Evolutionary conservation across 1,140 invertebrate species (phyloP).

Genomic region (Gryllus bimaculatus): DNA sequence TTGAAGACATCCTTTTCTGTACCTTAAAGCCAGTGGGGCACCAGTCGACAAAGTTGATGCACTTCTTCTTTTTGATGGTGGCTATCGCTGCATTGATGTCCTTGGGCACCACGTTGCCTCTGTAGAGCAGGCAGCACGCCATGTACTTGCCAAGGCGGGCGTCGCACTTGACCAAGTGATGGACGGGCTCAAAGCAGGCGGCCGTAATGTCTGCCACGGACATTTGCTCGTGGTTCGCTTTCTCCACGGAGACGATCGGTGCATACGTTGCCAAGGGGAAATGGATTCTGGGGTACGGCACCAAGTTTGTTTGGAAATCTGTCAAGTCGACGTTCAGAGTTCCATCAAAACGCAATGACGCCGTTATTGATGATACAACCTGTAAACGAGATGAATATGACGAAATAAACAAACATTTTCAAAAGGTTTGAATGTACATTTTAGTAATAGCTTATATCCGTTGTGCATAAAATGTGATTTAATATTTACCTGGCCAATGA

Average conservation of each 20-base stretch:
- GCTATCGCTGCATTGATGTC: constrained; percentile 50
- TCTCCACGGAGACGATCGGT: constrained; percentile 49
- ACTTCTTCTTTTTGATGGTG: constrained; percentile 30
- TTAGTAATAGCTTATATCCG: too few relatives aligned
- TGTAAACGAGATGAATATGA: constrained; percentile 40
- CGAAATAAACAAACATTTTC: too few relatives aligned
- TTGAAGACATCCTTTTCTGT: constrained; percentile 3
- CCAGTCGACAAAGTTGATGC: constrained; percentile 49
- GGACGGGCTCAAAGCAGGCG: constrained; percentile 39
- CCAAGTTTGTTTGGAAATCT: constrained; percentile 53
- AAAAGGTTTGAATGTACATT: too few relatives aligned
- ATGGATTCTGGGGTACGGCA: constrained; percentile 45
- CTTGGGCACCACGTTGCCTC: constrained; percentile 49
- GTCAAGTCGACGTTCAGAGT: constrained; percentile 58
- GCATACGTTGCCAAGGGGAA: constrained; percentile 53
- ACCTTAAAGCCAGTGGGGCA: constrained; percentile 47
- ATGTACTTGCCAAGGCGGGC: constrained; percentile 40
- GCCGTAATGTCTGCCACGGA: constrained; percentile 38
- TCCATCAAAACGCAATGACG: constrained; percentile 57
- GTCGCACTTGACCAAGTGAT: constrained; percentile 50
- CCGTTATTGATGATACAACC: constrained; percentile 55
- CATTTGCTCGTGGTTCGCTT: constrained; percentile 44
- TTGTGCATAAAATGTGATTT: too few relatives aligned
- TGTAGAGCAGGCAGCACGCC: constrained; percentile 51
- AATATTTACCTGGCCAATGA: constrained; percentile 40